phyloP scores from a whole-genome alignment of 2,888 invertebrate species.

The Nephrotoma flavescens region DNA sequence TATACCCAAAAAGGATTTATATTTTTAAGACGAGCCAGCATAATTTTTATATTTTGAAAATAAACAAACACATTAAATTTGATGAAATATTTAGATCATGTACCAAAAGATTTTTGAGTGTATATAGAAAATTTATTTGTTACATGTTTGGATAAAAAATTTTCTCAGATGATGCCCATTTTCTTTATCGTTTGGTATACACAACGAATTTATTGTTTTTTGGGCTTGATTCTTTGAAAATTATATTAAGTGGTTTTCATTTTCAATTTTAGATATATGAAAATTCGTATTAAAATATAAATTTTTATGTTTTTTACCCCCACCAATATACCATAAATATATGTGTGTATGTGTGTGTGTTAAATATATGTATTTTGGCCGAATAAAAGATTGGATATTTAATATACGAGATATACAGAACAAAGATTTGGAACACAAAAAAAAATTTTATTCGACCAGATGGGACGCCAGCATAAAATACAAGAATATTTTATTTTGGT shows the following conservation, averaged over 20 bases:
- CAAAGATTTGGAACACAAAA: not conserved
- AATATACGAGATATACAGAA: not conserved
- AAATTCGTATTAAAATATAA: not conserved
- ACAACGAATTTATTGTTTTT: not conserved
- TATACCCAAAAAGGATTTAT: not conserved
- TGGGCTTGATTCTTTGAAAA: not conserved
- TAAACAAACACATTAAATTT: not conserved
- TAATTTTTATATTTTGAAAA: not conserved
- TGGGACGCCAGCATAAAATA: not conserved
- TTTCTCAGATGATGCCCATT: not conserved
- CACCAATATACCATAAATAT: too few relatives aligned
- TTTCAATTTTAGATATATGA: not conserved
- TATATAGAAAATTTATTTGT: not conserved
- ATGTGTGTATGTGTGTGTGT: not conserved
- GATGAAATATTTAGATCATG: not conserved
- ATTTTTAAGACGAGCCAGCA: not conserved
- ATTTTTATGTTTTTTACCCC: not conserved
- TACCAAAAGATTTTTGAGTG: not conserved
- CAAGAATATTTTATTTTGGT: not conserved
- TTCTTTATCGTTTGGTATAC: not conserved
- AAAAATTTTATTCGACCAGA: not conserved
- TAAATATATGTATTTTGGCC: not conserved
- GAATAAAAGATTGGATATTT: not conserved
- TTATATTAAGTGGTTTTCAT: not conserved
- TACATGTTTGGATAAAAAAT: not conserved